phyloP scores from a whole-genome alignment of 2,797 vertebrate genomes.

The Alauda arvensis region DNA sequence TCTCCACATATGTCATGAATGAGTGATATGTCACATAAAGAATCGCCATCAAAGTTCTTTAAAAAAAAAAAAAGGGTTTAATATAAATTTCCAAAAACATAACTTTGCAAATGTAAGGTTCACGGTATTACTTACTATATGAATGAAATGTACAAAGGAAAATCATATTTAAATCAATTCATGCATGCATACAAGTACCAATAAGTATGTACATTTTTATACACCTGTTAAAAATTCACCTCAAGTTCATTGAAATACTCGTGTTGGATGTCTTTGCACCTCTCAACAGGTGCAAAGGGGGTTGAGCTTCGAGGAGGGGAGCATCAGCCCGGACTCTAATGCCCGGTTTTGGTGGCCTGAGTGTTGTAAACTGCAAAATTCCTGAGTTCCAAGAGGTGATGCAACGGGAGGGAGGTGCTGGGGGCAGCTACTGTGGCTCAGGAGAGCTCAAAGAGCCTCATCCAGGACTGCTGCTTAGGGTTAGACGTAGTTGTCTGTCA shows the following conservation, averaged over 20 bases:
- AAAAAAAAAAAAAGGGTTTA: background rate
- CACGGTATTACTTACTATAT: background rate
- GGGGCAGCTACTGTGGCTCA: background rate
- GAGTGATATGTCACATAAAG: background rate
- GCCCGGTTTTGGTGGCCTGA: accelerated
- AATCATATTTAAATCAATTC: background rate
- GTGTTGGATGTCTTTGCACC: background rate
- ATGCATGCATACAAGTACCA: background rate
- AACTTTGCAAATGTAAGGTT: background rate
- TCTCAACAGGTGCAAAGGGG: background rate
- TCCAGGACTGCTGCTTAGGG: background rate
- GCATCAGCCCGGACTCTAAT: background rate
- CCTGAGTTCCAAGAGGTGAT: background rate
- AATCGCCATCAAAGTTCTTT: background rate
- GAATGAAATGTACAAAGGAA: background rate
- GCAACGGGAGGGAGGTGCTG: background rate
- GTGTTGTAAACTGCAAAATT: background rate
- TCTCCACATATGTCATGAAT: background rate
- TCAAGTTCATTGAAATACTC: background rate
- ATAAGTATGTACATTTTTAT: too few species aligned
- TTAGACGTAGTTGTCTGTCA: background rate
- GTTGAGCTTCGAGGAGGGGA: accelerated
- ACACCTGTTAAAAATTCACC: background rate
- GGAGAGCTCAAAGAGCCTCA: background rate
- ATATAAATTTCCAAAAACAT: background rate